Evolutionary conservation across 2,797 vertebrate species (phyloP), one percentile per base, ranked within the genome.

Genomic region (Anguilla obscura): DNA sequence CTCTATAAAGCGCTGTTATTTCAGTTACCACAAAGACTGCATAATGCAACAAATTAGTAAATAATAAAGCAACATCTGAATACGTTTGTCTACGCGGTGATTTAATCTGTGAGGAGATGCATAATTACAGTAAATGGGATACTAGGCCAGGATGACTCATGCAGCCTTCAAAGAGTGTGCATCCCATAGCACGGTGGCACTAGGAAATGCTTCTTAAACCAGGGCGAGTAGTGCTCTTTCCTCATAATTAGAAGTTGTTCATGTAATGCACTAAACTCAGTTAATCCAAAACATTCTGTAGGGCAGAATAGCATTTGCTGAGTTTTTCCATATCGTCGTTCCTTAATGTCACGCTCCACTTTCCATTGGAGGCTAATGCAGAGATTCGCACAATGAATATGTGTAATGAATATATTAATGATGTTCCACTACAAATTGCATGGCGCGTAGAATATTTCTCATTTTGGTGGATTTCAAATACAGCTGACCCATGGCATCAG

Each of bases 341-440:
- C 30, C 16, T 85, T 58, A 89, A 88, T 48, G 87, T 87, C 79
- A 90, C 71, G 91, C 91, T 89, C 91, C 84, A 92, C 66, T 91
- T 92, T 87, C 87, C 56, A 0, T 0, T 87, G 30, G 63, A 88
- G 50, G 84, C 84, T 88, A 63, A 18, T 74, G 58, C 60, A n/a
- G 63, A 45, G 60, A 86, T 79, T 85, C 90, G 63, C 33, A 88
- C 84, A 90, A 82, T 84, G 21, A 8, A 40, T 36, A 24, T 54
- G 84, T 54, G 86, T 66, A 86, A 56, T 58, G 21, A n/a, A 85
- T 85, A 56, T 76, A 85, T 85, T 85, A 84, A 30, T 87, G 83
- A 85, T 79, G 84, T 82, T 12, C 21, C 21, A 8, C n/a, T 56
- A 84, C n/a, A 30, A 54, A 33, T 33, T 6, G 50, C 52, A 84